Evolutionary conservation across 30 jellyfish, hydroid and myxozoan species (phyloP), one percentile per base, ranked within the genome.

Genomic region (Rhopilema esculentum): DNA sequence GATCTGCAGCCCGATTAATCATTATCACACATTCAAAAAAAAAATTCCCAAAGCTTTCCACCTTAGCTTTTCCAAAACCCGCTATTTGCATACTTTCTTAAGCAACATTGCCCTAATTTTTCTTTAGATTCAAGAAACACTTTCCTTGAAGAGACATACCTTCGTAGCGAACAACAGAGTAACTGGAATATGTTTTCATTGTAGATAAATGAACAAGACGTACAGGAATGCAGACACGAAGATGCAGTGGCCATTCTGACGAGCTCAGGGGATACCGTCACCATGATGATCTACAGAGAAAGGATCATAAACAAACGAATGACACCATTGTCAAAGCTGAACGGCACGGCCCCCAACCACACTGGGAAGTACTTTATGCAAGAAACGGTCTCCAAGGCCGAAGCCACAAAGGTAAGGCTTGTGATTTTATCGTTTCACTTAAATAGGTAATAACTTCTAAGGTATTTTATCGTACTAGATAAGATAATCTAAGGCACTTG

Each of bases 261-360:
- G 28, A 95, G 96, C 69, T 67, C 97, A 48, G 96, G 97, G 33
- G 99, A 95, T 9, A 81, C 76, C 27, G 97, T 95, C 21, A 50
- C 91, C 49, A 79, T 95, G 96, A 73, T 84, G 68, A 92, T 96
- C 12, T 91, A 90, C 66, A 88, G 99, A n/a, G 99, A 95, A 51
- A 84, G 91, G 33, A 85, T 95, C 27, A 62, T 95, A 52, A 86
- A 95, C 74, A 95, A 95, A 69, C 92, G 93, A 75, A 95, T 95
- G 99, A 87, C 95, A 71, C 99, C 99, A 29, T 72, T 95, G 66
- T 95, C 99, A 4, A 86, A 95, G 80, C 80, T 95, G 26, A 95
- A 91, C 72, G 97, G 99, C 72, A 66, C 89, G 18, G 91, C 86
- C 25, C 48, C 90, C 0, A 91, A 88, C 0, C 30, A 40, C 32